Evolutionary conservation across 2,797 vertebrate genomes (phyloP).

Genomic region (Acrossocheilus wenchowensis): DNA sequence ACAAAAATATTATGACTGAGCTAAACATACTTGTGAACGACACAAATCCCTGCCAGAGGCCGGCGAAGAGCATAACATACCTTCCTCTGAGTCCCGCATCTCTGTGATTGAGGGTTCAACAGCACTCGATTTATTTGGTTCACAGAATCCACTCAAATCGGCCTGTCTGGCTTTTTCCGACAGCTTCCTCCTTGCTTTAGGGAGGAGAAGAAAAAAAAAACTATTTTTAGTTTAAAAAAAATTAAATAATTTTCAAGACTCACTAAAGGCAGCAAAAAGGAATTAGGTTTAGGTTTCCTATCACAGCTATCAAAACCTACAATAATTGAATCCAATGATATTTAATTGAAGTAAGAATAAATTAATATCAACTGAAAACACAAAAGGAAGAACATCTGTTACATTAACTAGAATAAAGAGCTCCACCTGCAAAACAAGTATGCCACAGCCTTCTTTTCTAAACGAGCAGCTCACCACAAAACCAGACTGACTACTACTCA

Average conservation of each 20-base stretch:
- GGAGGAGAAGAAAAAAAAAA: constrained; percentile 56
- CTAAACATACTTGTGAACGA: neutral
- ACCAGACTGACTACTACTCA: constrained; percentile 28
- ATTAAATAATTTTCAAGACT: neutral
- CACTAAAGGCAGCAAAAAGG: neutral
- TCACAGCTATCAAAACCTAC: neutral
- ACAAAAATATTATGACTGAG: neutral
- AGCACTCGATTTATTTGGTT: constrained; percentile 75
- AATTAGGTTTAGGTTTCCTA: constrained; percentile 6
- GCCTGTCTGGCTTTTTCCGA: constrained; percentile 75
- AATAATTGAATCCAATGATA: neutral
- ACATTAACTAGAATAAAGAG: constrained; percentile 11
- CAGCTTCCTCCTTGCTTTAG: constrained; percentile 75
- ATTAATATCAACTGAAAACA: neutral
- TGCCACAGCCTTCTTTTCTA: constrained; percentile 29
- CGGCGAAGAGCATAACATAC: constrained; percentile 67
- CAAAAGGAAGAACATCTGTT: neutral
- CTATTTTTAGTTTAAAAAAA: constrained; percentile 21
- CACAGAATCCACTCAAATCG: constrained; percentile 74
- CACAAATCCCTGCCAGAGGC: neutral
- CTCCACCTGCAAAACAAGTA: constrained; percentile 19
- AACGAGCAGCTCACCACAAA: constrained; percentile 29
- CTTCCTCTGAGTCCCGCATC: constrained; percentile 91
- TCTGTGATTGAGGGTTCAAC: constrained; percentile 76
- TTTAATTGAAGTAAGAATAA: neutral